A percentile compares a stretch with the other conserved stretches of the same genome.
Conservation (phyloP, 2,797 vertebrate species). For the Leucoraja ocellata region DNA sequence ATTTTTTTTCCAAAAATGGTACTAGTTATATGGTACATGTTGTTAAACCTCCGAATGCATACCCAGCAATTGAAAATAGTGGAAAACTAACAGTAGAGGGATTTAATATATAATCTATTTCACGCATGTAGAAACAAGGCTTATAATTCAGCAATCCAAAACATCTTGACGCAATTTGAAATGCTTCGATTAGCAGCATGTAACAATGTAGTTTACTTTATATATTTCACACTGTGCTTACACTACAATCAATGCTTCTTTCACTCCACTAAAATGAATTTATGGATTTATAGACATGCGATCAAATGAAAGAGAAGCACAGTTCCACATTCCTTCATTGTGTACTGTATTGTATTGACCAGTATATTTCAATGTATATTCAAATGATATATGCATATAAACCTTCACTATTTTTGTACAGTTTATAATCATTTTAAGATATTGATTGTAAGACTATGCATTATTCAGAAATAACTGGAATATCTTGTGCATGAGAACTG, state of each 20-base stretch:
- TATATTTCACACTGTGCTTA: background rate
- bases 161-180: background rate
- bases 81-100: background rate
- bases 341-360: background rate
- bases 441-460: background rate
- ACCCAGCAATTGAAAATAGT: background rate
- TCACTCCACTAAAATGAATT: background rate
- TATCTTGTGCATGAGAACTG: background rate
- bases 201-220: background rate
- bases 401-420: slow-evolving; percentile 23
- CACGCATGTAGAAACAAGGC: background rate
- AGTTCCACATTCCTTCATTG: background rate
- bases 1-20: slow-evolving; percentile 11
- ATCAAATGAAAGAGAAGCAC: slow-evolving; percentile 6
- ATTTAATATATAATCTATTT: background rate
- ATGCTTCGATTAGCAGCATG: background rate
- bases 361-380: background rate
- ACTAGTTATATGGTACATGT: background rate
- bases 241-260: slow-evolving; percentile 2
- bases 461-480: background rate
- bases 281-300: background rate
- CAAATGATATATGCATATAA: slow-evolving; percentile 19
- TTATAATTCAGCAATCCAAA: background rate
- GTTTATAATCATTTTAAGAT: background rate
- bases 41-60: background rate